Evolutionary conservation across 2,888 invertebrate genomes (phyloP).

Genomic region (Exephanes ischioxanthus): DNA sequence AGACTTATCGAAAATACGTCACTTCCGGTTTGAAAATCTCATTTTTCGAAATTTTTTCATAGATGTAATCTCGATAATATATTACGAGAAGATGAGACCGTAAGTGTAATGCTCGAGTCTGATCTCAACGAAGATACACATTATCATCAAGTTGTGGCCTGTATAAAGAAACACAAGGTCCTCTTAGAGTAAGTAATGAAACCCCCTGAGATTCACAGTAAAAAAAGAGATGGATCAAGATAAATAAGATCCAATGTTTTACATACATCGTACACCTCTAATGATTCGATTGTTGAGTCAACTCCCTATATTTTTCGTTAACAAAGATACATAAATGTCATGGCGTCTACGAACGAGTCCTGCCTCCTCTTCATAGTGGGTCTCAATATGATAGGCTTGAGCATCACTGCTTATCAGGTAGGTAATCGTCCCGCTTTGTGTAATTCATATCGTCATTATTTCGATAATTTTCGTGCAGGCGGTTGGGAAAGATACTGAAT

Average conservation of each 20-base stretch:
- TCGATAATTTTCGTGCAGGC: background rate
- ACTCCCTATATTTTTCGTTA: background rate
- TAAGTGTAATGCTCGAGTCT: background rate
- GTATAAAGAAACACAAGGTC: slow-evolving; percentile 19
- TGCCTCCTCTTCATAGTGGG: background rate
- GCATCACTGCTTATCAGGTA: slow-evolving; percentile 1
- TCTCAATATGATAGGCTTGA: background rate
- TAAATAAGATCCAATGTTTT: no score
- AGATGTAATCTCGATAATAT: slow-evolving; percentile 3
- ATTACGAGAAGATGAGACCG: background rate
- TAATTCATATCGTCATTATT: background rate
- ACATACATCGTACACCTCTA: no score
- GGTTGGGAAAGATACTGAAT: no score
- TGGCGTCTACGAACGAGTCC: background rate
- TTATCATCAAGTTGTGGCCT: slow-evolving; percentile 17
- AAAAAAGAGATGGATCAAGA: no score
- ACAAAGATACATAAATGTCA: background rate
- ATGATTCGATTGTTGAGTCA: background rate
- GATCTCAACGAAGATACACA: background rate
- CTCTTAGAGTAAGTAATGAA: background rate
- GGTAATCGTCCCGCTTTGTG: background rate
- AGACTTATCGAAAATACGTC: no score
- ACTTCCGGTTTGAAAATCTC: background rate
- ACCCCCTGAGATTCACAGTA: no score
- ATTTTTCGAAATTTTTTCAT: background rate